Percentiles rank a stretch among this genome's conserved stretches.
These are phyloP conservation scores for Germaria angustata DNA, from an alignment of 2,888 invertebrate species.

Conservation along the genomic window DNA sequence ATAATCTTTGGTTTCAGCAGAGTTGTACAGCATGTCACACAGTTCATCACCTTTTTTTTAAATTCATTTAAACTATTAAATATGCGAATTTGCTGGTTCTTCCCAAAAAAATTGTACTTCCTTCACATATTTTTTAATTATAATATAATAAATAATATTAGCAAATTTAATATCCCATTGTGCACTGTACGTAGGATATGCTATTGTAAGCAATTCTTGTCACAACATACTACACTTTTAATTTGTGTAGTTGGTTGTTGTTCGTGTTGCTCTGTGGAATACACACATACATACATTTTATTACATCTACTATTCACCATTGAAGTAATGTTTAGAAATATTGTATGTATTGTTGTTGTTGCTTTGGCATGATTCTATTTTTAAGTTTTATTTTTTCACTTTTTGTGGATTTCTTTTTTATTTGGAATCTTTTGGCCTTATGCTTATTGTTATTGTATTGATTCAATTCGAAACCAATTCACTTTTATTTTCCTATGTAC, in stretches of 20 bases:
- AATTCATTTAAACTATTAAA: no score
- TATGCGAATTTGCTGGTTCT: no score
- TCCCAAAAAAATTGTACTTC: no score
- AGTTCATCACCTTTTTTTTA: no score
- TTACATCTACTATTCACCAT: conserved; percentile 35
- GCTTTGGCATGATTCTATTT: conserved; percentile 19
- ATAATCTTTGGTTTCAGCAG: no score
- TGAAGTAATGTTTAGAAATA: conserved; percentile 60
- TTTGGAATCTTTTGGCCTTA: conserved; percentile 38
- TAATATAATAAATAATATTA: no score
- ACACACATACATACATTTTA: conserved; percentile 30
- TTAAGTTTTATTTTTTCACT: conserved; percentile 1
- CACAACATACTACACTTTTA: conserved; percentile 45
- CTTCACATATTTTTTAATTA: no score
- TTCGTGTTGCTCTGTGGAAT: neutral
- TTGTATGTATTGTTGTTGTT: conserved; percentile 23
- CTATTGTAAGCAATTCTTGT: conserved; percentile 56
- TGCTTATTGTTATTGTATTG: conserved; percentile 64
- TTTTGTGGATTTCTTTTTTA: conserved; percentile 8
- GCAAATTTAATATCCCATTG: conserved; percentile 29
- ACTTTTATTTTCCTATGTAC: conserved; percentile 29
- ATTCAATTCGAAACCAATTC: conserved; percentile 65
- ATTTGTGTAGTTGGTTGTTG: conserved; percentile 25
- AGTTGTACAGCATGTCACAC: no score
- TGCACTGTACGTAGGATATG: conserved; percentile 38